Evolutionary conservation across 1,140 invertebrate genomes (phyloP).

Genomic region (Drosophila rhopaloa): DNA sequence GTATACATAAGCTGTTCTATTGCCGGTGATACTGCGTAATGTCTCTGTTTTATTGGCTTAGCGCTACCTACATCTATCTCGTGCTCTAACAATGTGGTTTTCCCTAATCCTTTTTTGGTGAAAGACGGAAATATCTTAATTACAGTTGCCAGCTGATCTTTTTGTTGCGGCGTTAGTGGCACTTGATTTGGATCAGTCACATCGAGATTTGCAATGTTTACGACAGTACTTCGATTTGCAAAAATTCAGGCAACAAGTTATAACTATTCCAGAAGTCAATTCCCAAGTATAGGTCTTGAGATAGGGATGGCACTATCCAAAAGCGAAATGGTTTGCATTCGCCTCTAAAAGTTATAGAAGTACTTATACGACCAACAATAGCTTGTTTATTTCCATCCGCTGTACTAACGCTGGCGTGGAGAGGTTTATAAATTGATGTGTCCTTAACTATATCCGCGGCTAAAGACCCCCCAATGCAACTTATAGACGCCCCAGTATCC

Average conservation of each 20-base stretch:
- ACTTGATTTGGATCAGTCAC: neutral
- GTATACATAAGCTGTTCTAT: conserved; percentile 1
- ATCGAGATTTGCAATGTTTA: neutral
- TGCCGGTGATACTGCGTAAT: neutral
- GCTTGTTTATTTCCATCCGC: neutral
- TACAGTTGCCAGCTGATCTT: neutral
- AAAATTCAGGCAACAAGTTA: neutral
- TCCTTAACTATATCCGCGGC: neutral
- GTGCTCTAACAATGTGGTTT: neutral
- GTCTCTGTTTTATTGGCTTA: conserved; percentile 2
- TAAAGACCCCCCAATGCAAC: neutral
- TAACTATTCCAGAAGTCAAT: conserved; percentile 7
- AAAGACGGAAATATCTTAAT: neutral
- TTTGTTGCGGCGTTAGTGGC: neutral
- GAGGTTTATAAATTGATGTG: neutral
- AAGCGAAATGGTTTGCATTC: neutral
- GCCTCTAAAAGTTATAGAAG: neutral
- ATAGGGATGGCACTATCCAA: neutral
- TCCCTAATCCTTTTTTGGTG: neutral
- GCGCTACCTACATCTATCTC: conserved; percentile 2
- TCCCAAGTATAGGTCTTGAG: neutral
- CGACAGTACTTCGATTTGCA: neutral
- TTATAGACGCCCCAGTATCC: neutral
- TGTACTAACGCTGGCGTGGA: neutral
- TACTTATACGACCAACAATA: neutral